Evolutionary conservation across 1,140 invertebrate species (phyloP), one percentile per base, ranked within the genome.

Genomic region (Alviniconcha marisindica): DNA sequence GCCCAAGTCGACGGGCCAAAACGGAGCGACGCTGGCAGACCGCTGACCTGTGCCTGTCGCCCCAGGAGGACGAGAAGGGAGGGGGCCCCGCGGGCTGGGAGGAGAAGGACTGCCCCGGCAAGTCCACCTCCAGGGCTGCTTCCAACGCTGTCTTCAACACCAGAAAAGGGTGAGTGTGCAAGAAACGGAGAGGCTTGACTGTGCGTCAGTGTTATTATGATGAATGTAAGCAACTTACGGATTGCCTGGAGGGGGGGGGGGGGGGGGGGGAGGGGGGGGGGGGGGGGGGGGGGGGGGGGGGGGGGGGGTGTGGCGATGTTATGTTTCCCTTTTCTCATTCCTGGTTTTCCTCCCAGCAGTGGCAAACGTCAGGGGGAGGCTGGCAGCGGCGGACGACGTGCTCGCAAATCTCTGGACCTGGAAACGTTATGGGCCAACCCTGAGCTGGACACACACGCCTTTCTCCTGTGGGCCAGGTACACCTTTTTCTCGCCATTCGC

Each of bases 381-480:
- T 1, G n/a, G 56, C 51, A 56, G 0, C 36, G 54, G 56, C 1
- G 60, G 56, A 28, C 78, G 78, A 5, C 56, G 60, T 36, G 21
- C 31, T 33, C 78, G 78, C 36, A 80, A 80, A 44, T 33, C 21
- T 21, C 1, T 80, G 56, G 78, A 80, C 36, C 36, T 80, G 56
- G 78, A 80, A 2, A 42, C 78, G 10, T 60, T 80, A 21, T 80
- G 78, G 77, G 56, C 78, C 38, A 69, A 80, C 60, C 78, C 78
- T 31, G 21, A 80, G n/a, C 56, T 80, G 56, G 78, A 80, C 60
- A 80, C 78, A 7, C 78, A 80, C 40, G 78, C 56, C 38, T 80
- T 80, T 18, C 40, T 80, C 38, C 40, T 80, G 15, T 80, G 78
- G 78, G 77, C 77, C 15, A 80, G 78, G 78, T 80, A 48, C 44